Evolutionary conservation across 2,888 invertebrate genomes (phyloP).

Genomic region (Stegophylla sp.): DNA sequence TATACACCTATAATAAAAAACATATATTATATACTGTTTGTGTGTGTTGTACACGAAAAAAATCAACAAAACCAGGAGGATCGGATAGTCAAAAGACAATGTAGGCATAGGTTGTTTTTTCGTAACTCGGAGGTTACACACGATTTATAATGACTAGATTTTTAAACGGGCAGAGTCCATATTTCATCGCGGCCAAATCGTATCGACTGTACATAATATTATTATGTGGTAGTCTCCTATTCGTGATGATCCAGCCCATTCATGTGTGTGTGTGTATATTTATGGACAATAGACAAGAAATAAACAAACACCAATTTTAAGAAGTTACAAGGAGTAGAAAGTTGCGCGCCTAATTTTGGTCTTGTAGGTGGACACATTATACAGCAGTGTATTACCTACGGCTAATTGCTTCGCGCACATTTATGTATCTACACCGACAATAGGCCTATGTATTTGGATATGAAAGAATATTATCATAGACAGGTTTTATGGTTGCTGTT

Average conservation of each 20-base stretch:
- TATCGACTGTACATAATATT: conserved; percentile 9
- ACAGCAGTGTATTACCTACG: conserved; percentile 21
- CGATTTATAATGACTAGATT: conserved; percentile 33
- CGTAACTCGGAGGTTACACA: conserved; percentile 2
- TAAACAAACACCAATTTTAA: conserved; percentile 23
- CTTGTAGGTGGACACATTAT: conserved; percentile 28
- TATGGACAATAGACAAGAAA: neutral
- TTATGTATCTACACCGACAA: conserved; percentile 34
- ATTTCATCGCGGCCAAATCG: conserved; percentile 32
- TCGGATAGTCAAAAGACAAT: conserved; percentile 49
- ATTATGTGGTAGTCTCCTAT: conserved; percentile 6
- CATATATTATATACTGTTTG: neutral
- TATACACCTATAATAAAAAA: conserved; percentile 13
- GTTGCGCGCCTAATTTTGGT: conserved; percentile 28
- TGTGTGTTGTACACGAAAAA: conserved; percentile 13
- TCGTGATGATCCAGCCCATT: conserved; percentile 38
- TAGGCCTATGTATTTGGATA: conserved; percentile 18
- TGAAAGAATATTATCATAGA: neutral
- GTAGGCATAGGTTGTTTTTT: conserved; percentile 21
- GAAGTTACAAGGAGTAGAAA: conserved; percentile 22
- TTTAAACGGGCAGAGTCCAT: conserved; percentile 13
- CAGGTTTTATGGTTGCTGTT: neutral
- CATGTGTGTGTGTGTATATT: neutral
- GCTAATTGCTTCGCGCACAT: conserved; percentile 40
- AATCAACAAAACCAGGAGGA: conserved; percentile 30